These are phyloP conservation scores for Adoxophyes honmai DNA, from an alignment of 1,140 invertebrate genomes.

Conservation along the genomic window DNA sequence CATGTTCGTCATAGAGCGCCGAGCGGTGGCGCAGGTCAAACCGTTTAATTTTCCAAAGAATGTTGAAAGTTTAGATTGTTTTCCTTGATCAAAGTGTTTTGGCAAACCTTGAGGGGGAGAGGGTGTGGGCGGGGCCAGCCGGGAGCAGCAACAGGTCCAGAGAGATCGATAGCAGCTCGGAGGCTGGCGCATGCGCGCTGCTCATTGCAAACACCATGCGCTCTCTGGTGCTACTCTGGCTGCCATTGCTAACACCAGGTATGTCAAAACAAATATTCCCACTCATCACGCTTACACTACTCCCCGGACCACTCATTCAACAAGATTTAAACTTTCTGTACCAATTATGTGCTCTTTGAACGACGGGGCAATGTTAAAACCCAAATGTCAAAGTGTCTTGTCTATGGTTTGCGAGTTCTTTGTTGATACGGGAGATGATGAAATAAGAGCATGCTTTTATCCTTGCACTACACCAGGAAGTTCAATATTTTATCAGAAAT, in stretches of 20 bases:
- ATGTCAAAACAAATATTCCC: conserved; percentile 44
- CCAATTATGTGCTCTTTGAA: background rate
- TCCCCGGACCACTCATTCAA: background rate
- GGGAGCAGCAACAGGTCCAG: conserved; percentile 60
- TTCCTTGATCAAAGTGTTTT: conserved; percentile 56
- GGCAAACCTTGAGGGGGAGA: conserved; percentile 29
- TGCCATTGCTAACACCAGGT: conserved; percentile 58
- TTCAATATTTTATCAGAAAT: too few species aligned
- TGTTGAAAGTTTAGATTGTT: conserved; percentile 70
- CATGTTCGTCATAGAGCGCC: too few species aligned
- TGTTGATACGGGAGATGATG: background rate
- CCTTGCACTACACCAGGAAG: too few species aligned
- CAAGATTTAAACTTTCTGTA: too few species aligned
- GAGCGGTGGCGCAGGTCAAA: conserved; percentile 24
- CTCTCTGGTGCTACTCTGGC: conserved; percentile 53
- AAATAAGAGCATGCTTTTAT: too few species aligned
- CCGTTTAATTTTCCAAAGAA: conserved; percentile 67
- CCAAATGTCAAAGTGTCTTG: conserved; percentile 26
- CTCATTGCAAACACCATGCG: conserved; percentile 53
- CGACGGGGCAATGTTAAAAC: conserved; percentile 1
- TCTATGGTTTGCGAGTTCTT: conserved; percentile 25
- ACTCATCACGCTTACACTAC: background rate
- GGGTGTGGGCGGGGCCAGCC: conserved; percentile 41
- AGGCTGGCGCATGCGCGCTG: conserved; percentile 61
- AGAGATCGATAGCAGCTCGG: conserved; percentile 51